Conservation (phyloP, 2,888 invertebrate genomes). For the Apamea anceps region DNA sequence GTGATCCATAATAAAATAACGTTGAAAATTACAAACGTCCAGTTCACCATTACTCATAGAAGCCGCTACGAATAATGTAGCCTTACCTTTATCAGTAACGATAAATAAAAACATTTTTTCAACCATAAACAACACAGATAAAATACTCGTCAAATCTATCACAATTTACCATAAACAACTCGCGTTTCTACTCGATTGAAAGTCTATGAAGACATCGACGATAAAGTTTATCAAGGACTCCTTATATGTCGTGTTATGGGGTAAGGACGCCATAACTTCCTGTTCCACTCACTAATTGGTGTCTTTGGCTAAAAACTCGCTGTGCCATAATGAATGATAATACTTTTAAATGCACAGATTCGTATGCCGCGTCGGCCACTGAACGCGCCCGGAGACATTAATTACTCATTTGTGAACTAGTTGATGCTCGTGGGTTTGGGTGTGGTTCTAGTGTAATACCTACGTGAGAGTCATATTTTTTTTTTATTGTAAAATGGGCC, state of each 20-base stretch:
- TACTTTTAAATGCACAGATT: conserved; percentile 87
- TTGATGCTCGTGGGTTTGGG: conserved; percentile 43
- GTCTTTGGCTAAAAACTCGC: conserved; percentile 74
- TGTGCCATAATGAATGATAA: conserved; percentile 78
- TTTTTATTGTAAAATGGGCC: too few species aligned
- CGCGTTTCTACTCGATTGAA: conserved; percentile 57
- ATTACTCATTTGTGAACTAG: conserved; percentile 82
- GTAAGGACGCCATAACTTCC: conserved; percentile 63
- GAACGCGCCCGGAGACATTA: conserved; percentile 76
- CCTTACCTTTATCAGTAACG: conserved; percentile 6
- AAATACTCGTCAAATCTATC: conserved; percentile 53
- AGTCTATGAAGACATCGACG: conserved; percentile 66
- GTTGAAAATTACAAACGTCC: conserved; percentile 3
- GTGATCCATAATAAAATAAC: not conserved
- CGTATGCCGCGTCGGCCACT: conserved; percentile 79
- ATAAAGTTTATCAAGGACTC: conserved; percentile 60
- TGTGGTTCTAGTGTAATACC: conserved; percentile 11
- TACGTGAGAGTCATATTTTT: not conserved
- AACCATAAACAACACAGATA: conserved; percentile 30
- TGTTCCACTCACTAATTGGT: conserved; percentile 79
- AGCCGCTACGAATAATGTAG: conserved; percentile 15
- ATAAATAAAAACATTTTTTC: conserved; percentile 34
- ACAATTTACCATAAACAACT: conserved; percentile 56
- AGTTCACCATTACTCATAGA: not conserved
- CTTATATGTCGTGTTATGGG: conserved; percentile 56